Conservation (phyloP, 2,113 vertebrate genomes). For the Plotosus lineatus region DNA sequence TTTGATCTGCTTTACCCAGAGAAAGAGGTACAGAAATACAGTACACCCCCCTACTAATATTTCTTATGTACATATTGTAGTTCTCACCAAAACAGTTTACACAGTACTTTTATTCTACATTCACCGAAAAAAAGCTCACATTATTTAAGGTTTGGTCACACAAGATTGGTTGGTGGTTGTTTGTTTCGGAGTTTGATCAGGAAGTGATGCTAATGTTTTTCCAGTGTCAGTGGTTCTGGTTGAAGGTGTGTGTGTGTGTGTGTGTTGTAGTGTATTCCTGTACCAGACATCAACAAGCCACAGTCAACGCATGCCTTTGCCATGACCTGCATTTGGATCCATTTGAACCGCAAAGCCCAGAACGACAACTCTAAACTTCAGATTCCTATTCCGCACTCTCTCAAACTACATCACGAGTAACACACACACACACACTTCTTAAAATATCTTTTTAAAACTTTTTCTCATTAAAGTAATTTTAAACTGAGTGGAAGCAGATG, state of each 20-base stretch:
- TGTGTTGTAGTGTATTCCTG: conserved; percentile 86
- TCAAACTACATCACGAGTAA: conserved; percentile 97
- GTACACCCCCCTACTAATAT: too few species aligned
- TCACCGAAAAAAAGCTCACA: too few species aligned
- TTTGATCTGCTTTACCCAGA: conserved; percentile 98
- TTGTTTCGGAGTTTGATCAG: too few species aligned
- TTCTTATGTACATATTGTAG: too few species aligned
- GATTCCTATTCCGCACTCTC: conserved; percentile 96
- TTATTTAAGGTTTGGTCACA: not conserved
- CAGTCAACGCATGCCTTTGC: conserved; percentile 98
- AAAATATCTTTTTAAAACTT: too few species aligned
- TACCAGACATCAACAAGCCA: conserved; percentile 98
- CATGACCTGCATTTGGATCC: conserved; percentile 99
- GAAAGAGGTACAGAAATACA: conserved; percentile 86
- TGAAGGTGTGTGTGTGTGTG: conserved; percentile 14
- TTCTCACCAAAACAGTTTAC: too few species aligned
- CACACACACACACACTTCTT: conserved; percentile 5
- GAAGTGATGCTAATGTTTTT: too few species aligned
- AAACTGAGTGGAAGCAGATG: too few species aligned
- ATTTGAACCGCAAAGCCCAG: conserved; percentile 97
- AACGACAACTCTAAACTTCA: conserved; percentile 94
- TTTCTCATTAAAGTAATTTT: too few species aligned
- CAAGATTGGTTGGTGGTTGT: too few species aligned
- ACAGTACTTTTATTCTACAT: too few species aligned
- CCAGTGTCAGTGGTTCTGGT: too few species aligned